Conservation (phyloP, 2,888 invertebrate species). For the Eledone cirrhosa region DNA sequence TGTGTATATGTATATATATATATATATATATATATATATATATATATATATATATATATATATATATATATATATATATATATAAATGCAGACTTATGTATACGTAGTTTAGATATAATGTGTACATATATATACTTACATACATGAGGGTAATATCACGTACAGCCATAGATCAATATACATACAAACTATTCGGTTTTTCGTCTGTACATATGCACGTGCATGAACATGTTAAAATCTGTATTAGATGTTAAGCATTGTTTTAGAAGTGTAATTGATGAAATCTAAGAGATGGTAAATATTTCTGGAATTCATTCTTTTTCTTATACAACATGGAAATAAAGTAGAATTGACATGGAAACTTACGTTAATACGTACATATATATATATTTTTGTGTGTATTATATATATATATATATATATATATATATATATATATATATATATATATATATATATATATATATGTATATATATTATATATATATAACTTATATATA, state of each 20-base stretch:
- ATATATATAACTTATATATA: not conserved
- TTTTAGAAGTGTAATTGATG: no score
- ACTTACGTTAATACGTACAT: not conserved
- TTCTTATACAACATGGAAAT: no score
- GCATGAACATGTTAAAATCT: no score
- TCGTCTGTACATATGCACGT: no score
- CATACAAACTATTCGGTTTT: no score
- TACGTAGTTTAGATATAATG: not conserved
- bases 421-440: slow-evolving; percentile 1
- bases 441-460: not conserved
- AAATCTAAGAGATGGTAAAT: no score
- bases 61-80: slow-evolving; percentile 1
- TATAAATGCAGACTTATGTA: not conserved
- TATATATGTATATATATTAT: not conserved
- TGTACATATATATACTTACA: not conserved
- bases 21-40: slow-evolving; percentile 3
- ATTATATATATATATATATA: slow-evolving; percentile 1
- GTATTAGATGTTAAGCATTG: no score
- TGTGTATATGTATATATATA: not conserved
- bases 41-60: not conserved
- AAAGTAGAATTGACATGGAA: not conserved
- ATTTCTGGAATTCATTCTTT: no score
- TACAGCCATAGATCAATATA: no score
- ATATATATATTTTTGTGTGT: not conserved
- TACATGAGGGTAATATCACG: not conserved